Evolutionary conservation across 1,140 invertebrate species (phyloP), one percentile per base, ranked within the genome.

Genomic region (Trissolcus basalis): DNA sequence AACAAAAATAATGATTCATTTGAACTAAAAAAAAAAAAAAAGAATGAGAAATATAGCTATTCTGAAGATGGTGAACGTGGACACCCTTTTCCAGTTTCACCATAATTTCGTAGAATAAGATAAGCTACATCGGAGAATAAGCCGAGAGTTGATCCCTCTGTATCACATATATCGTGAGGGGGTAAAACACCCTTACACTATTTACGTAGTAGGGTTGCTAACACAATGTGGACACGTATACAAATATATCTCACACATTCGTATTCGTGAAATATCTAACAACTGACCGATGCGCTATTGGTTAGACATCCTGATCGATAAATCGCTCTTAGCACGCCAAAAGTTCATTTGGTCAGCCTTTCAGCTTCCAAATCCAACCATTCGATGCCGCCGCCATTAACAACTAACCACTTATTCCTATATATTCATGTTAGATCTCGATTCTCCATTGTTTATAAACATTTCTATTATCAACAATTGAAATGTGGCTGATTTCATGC

Each of bases 51-150:
- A 27, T 3, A 27, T 1, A 27, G 1, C 19, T 6, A 27, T 27
- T n/a, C n/a, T n/a, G n/a, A n/a, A n/a, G n/a, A n/a, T 27, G 19
- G 19, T 27, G 2, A 27, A 3, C 19, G 33, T 32, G 27, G 44
- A 35, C 77, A 71, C 84, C 85, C 86, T 84, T 85, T 81, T 80
- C 76, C 79, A 1, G 79, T 82, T 84, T 81, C 77, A 80, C 83
- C 80, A 85, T 86, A 86, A 86, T 86, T 88, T 86, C 82, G 75
- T 77, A 79, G 80, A 83, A 85, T 81, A 82, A 85, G 86, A 88
- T 88, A 88, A 88, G 84, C 83, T 82, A 80, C 80, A 80, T 81
- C 80, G 81, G 79, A 53, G 58, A 50, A n/a, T n/a, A n/a, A 73
- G 54, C 68, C 70, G 19, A 27, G 15, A 33, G 39, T 58, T 59